These are phyloP conservation scores for Syrphus vitripennis DNA, from an alignment of 2,888 invertebrate species.

Conservation along the genomic window DNA sequence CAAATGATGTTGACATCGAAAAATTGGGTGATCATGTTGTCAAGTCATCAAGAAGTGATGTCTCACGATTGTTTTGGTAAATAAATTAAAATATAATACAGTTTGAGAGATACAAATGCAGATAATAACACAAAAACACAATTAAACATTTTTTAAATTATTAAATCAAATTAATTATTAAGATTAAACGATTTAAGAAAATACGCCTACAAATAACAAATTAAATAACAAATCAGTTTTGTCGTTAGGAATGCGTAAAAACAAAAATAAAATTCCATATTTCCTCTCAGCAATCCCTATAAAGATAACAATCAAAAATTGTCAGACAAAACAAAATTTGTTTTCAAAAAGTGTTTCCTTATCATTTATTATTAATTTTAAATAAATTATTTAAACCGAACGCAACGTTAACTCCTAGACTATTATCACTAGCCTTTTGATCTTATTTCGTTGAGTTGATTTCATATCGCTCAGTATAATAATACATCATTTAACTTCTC, in stretches of 20 bases:
- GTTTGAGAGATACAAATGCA: neutral
- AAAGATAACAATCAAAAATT: no score
- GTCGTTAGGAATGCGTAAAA: no score
- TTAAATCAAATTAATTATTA: no score
- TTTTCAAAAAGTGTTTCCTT: no score
- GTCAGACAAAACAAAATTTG: no score
- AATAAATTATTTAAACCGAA: neutral
- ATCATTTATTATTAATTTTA: neutral
- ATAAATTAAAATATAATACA: neutral
- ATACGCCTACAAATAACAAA: no score
- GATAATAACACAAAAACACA: neutral
- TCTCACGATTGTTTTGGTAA: neutral
- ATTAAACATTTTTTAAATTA: no score
- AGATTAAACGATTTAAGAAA: no score
- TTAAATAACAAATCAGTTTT: no score
- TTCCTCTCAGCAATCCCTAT: no score
- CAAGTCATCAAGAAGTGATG: neutral
- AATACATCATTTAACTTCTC: neutral
- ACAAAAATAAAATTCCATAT: no score
- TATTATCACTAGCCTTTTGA: neutral
- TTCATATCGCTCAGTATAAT: neutral
- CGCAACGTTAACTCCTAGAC: neutral
- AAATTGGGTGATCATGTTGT: slow-evolving; percentile 8
- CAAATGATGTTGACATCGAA: slow-evolving; percentile 26
- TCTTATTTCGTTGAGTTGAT: neutral